phyloP scores from a whole-genome alignment of 1,140 invertebrate species.

The Cotesia glomerata region DNA sequence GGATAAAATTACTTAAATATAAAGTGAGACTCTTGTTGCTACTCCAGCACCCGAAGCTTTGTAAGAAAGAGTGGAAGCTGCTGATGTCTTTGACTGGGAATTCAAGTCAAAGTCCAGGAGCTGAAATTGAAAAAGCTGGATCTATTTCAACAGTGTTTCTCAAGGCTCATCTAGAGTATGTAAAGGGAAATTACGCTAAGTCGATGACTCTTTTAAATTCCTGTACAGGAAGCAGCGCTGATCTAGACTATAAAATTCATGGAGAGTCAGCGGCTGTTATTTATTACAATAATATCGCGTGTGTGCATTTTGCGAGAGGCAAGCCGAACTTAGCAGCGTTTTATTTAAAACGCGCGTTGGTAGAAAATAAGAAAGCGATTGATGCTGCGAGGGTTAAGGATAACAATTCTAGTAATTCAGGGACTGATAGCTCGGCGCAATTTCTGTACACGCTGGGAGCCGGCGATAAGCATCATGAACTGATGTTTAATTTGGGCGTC shows the following conservation, averaged over 20 bases:
- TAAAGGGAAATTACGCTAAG: conserved; percentile 73
- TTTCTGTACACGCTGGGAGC: conserved; percentile 68
- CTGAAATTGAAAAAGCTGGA: conserved; percentile 17
- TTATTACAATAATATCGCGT: conserved; percentile 89
- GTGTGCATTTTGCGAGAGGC: conserved; percentile 84
- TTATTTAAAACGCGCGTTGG: conserved; percentile 84
- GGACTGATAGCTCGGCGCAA: conserved; percentile 40
- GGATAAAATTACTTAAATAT: conserved; percentile 67
- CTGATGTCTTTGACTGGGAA: conserved; percentile 49
- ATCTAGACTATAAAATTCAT: conserved; percentile 57
- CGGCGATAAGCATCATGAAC: conserved; percentile 73
- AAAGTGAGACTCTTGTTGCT: conserved; percentile 66
- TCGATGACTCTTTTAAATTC: conserved; percentile 72
- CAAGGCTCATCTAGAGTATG: conserved; percentile 74
- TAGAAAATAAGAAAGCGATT: conserved; percentile 75
- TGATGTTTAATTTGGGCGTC: conserved; percentile 92
- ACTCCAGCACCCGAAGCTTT: conserved; percentile 63
- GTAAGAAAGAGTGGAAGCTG: conserved; percentile 61
- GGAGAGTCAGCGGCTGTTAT: conserved; percentile 74
- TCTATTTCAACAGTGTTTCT: conserved; percentile 69
- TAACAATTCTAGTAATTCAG: conserved; percentile 34
- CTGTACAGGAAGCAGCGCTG: conserved; percentile 52
- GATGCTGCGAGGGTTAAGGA: conserved; percentile 59
- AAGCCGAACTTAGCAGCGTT: conserved; percentile 86
- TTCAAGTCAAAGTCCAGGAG: conserved; percentile 20